phyloP scores from a whole-genome alignment of 2,113 vertebrate genomes.

The Macrotis lagotis region DNA sequence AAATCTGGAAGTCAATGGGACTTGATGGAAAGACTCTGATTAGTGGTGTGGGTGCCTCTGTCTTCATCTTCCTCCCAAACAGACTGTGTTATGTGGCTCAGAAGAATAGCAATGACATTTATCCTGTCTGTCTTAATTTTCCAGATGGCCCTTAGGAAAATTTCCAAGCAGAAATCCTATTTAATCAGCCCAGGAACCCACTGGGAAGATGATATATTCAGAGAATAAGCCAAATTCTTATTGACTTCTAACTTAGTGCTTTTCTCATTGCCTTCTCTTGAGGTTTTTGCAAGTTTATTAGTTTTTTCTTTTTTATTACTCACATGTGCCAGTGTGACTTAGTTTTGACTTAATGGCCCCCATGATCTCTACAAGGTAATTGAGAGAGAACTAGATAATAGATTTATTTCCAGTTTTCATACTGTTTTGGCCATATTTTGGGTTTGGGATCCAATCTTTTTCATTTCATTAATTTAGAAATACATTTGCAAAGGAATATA shows the following conservation, averaged over 20 bases:
- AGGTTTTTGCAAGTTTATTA: slow-evolving; percentile 47
- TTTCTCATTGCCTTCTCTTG: slow-evolving; percentile 57
- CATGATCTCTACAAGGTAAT: slow-evolving; percentile 55
- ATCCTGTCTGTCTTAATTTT: slow-evolving; percentile 70
- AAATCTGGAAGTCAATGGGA: slow-evolving; percentile 44
- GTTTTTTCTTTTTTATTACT: slow-evolving; percentile 38
- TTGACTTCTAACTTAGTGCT: slow-evolving; percentile 65
- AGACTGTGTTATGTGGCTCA: slow-evolving; percentile 69
- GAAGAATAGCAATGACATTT: slow-evolving; percentile 75
- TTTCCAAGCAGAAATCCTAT: slow-evolving; percentile 75
- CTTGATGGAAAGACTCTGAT: slow-evolving; percentile 55
- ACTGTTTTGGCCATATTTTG: not conserved
- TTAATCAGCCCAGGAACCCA: slow-evolving; percentile 70
- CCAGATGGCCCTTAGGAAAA: slow-evolving; percentile 75
- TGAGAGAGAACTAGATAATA: slow-evolving; percentile 57
- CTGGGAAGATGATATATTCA: slow-evolving; percentile 71
- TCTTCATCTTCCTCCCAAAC: slow-evolving; percentile 52
- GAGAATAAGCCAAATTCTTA: slow-evolving; percentile 64
- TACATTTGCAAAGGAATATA: not conserved
- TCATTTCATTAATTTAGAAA: slow-evolving; percentile 2
- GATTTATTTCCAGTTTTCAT: not conserved
- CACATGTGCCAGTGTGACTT: slow-evolving; percentile 47
- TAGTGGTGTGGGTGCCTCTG: slow-evolving; percentile 43
- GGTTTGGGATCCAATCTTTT: not conserved
- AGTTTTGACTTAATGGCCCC: slow-evolving; percentile 31